Evolutionary conservation across 2,797 vertebrate genomes (phyloP).

Genomic region (Pelochelys cantorii): DNA sequence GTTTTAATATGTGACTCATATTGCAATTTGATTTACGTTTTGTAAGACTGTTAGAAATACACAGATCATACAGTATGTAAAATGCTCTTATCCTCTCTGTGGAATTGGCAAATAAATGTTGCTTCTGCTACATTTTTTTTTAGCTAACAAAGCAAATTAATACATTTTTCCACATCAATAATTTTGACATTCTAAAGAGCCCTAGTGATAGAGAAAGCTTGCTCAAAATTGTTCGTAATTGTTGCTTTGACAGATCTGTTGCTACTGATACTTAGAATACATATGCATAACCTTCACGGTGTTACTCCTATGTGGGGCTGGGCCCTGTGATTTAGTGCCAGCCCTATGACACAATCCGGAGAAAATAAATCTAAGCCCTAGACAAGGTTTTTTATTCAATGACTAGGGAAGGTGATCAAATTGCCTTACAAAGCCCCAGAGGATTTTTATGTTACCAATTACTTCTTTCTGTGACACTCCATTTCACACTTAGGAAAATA

Average conservation of each 20-base stretch:
- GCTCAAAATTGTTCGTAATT: not conserved
- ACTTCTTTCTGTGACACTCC: not conserved
- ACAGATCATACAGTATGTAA: not conserved
- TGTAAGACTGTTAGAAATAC: not conserved
- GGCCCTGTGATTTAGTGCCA: not conserved
- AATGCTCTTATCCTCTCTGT: not conserved
- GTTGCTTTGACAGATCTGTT: slow-evolving; percentile 36
- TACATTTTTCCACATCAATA: slow-evolving; percentile 3
- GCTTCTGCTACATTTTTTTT: not conserved
- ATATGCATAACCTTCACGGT: slow-evolving; percentile 44
- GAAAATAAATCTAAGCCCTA: slow-evolving; percentile 3
- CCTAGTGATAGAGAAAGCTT: not conserved
- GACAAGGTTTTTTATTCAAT: not conserved
- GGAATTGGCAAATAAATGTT: not conserved
- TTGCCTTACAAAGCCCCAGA: not conserved
- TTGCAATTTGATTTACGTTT: slow-evolving; percentile 6
- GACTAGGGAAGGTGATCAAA: not conserved
- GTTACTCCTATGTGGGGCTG: slow-evolving; percentile 25
- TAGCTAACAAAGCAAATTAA: not conserved
- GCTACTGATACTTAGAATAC: slow-evolving; percentile 25
- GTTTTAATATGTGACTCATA: not conserved
- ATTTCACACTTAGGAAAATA: not conserved
- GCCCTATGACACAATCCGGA: not conserved
- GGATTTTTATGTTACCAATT: slow-evolving; percentile 31
- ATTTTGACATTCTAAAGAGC: not conserved